These are phyloP conservation scores for Panthera tigris DNA, from an alignment of 2,113 vertebrate species.

Conservation along the genomic window DNA sequence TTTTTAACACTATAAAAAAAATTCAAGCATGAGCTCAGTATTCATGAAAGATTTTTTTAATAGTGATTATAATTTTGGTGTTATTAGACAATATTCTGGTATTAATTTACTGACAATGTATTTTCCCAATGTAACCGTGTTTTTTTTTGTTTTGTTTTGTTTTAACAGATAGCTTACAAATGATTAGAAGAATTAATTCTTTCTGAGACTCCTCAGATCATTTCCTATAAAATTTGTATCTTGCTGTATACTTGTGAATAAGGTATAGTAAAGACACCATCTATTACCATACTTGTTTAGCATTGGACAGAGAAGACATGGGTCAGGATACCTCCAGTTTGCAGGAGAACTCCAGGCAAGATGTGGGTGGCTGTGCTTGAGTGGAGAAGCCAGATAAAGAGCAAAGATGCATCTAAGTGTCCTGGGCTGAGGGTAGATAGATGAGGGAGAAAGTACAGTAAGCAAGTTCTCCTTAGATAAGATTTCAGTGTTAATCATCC, in stretches of 20 bases:
- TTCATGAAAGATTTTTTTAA: neutral
- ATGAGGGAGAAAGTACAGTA: neutral
- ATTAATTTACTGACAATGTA: neutral
- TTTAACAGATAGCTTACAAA: constrained; percentile 46
- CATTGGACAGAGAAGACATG: neutral
- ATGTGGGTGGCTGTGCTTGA: neutral
- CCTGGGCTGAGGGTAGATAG: accelerated
- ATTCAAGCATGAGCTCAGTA: neutral
- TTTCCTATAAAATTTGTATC: neutral
- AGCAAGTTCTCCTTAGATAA: neutral
- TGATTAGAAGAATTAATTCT: constrained; percentile 41
- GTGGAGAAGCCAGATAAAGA: neutral
- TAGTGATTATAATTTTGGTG: neutral
- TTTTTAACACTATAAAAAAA: neutral
- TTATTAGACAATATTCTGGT: neutral
- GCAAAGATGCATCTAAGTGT: accelerated
- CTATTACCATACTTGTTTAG: neutral
- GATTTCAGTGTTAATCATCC: neutral
- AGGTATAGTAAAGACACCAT: constrained; percentile 29
- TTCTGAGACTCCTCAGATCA: constrained; percentile 1
- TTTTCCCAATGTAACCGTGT: neutral
- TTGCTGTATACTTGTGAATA: neutral
- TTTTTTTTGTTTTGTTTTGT: constrained; percentile 53
- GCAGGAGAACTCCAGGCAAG: neutral
- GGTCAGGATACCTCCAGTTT: neutral